phyloP scores from a whole-genome alignment of 2,797 vertebrate genomes.

The Sebastes kiyomatsui region DNA sequence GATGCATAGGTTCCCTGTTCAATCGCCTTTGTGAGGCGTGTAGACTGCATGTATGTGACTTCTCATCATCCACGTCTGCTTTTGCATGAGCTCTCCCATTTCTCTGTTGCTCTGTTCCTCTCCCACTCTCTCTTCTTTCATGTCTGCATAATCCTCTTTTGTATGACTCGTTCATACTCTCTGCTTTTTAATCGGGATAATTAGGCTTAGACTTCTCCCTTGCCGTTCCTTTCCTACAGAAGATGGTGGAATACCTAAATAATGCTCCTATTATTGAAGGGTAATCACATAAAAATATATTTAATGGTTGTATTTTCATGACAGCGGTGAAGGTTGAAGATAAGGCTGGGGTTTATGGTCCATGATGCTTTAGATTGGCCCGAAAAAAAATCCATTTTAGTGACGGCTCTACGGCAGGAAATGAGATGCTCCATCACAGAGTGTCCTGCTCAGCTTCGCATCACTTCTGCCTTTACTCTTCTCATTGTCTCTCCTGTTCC shows the following conservation, averaged over 20 bases:
- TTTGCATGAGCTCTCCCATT: constrained; percentile 16
- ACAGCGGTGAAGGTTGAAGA: constrained; percentile 29
- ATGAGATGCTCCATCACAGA: constrained; percentile 26
- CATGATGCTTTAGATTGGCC: constrained; percentile 36
- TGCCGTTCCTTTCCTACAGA: constrained; percentile 21
- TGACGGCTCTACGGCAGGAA: constrained; percentile 17
- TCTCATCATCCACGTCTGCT: constrained; percentile 22
- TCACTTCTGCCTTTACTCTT: constrained; percentile 17
- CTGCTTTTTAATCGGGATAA: constrained; percentile 68
- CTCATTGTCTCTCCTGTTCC: not conserved
- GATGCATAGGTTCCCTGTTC: constrained; percentile 24
- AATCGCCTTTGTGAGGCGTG: constrained; percentile 4
- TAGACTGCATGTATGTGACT: constrained; percentile 7
- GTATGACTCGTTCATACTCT: constrained; percentile 59
- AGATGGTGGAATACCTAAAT: constrained; percentile 36
- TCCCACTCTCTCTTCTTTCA: constrained; percentile 48
- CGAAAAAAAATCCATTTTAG: constrained; percentile 26
- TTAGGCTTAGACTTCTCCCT: constrained; percentile 58
- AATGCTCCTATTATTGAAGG: constrained; percentile 17
- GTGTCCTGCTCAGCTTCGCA: constrained; percentile 15
- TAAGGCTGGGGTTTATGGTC: constrained; percentile 36
- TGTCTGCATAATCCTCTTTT: constrained; percentile 68
- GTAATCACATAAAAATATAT: constrained; percentile 24
- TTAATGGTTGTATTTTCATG: constrained; percentile 27
- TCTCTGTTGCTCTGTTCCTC: constrained; percentile 4